Conservation (phyloP, 2,888 invertebrate species). For the Dasypolia templi region DNA sequence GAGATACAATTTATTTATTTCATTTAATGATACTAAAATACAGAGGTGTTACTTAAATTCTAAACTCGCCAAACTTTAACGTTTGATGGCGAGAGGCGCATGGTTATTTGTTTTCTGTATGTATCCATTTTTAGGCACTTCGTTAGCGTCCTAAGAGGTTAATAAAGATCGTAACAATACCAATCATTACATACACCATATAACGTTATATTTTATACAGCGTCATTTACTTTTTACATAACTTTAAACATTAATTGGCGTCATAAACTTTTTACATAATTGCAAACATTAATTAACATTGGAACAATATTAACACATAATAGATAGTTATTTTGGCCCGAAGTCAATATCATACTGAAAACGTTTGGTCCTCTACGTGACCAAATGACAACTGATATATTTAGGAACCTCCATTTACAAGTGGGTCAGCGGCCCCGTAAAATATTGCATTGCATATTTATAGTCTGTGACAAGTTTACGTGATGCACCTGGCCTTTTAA, state of each 20-base stretch:
- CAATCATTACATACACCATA: too few species aligned
- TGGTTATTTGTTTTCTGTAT: neutral
- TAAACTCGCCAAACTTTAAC: too few species aligned
- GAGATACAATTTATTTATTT: too few species aligned
- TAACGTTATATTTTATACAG: neutral
- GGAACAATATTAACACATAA: neutral
- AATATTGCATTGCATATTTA: conserved; percentile 48
- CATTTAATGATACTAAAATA: too few species aligned
- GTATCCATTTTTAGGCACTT: too few species aligned
- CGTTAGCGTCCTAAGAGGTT: too few species aligned
- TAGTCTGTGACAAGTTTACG: conserved; percentile 7
- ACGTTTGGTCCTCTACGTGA: conserved; percentile 26
- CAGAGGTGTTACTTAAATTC: too few species aligned
- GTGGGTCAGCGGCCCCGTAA: conserved; percentile 17
- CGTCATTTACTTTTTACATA: too few species aligned
- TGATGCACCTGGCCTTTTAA: conserved; percentile 36
- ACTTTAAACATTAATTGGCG: too few species aligned
- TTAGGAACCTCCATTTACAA: conserved; percentile 3
- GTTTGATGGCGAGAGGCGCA: too few species aligned
- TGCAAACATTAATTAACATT: neutral
- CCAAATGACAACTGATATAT: conserved; percentile 11
- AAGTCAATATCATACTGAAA: neutral
- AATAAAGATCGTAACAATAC: too few species aligned
- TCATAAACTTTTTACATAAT: neutral
- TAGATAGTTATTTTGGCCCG: neutral